These are phyloP conservation scores for Gymnogyps californianus DNA, from an alignment of 2,113 vertebrate species.

Conservation along the genomic window DNA sequence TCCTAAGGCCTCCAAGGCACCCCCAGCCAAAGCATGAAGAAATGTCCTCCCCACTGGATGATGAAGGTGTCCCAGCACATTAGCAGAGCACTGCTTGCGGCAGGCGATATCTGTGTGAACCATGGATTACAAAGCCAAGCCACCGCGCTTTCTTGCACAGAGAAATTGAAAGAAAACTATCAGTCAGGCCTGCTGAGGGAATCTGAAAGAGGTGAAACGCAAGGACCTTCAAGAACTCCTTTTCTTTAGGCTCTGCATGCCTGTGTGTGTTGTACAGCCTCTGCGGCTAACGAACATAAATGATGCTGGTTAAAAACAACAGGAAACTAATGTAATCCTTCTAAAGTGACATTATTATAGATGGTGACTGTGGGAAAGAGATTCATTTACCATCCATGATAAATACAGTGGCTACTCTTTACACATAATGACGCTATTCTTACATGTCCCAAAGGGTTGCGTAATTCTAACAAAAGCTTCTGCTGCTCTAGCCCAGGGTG, in stretches of 20 bases:
- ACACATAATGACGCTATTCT: background rate
- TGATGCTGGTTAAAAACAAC: background rate
- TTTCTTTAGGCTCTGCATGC: background rate
- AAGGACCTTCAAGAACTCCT: background rate
- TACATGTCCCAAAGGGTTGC: background rate
- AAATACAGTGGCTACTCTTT: background rate
- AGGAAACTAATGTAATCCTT: background rate
- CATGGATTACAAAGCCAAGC: background rate
- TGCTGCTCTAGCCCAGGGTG: background rate
- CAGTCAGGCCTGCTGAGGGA: background rate
- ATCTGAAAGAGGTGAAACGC: background rate
- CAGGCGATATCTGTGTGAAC: rapidly evolving
- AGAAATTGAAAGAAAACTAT: background rate
- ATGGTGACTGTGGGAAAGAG: background rate
- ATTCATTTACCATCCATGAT: background rate
- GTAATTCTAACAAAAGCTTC: background rate
- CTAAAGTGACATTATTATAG: background rate
- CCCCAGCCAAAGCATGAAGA: background rate
- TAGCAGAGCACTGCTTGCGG: background rate
- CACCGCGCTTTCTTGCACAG: background rate
- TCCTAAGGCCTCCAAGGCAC: background rate
- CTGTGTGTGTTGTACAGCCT: background rate
- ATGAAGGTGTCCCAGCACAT: background rate
- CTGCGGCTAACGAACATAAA: background rate
- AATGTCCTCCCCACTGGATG: background rate